phyloP scores from a whole-genome alignment of 2,888 invertebrate genomes.

The Zeuzera pyrina region DNA sequence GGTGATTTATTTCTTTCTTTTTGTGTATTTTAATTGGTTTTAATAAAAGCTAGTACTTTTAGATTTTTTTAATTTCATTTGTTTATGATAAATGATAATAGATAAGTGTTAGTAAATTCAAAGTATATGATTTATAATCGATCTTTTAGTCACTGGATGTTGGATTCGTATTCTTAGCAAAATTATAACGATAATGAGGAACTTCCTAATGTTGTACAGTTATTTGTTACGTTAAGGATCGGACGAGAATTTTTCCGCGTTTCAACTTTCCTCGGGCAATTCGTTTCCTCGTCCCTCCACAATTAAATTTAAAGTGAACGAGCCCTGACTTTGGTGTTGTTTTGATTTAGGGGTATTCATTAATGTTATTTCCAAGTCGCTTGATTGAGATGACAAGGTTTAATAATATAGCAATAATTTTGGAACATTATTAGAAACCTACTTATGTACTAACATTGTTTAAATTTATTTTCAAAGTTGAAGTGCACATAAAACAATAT shows the following conservation, averaged over 20 bases:
- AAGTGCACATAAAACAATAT: too few relatives aligned
- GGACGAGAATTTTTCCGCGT: slow-evolving; percentile 21
- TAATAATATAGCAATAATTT: slow-evolving; percentile 20
- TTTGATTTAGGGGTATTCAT: slow-evolving; percentile 63
- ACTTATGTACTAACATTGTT: not conserved
- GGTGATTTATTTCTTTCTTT: too few relatives aligned
- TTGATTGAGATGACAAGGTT: slow-evolving; percentile 25
- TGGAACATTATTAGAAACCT: not conserved
- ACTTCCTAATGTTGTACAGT: slow-evolving; percentile 15
- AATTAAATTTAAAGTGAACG: slow-evolving; percentile 56
- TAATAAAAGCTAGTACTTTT: too few relatives aligned
- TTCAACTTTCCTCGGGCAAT: slow-evolving; percentile 39
- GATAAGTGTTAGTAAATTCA: too few relatives aligned
- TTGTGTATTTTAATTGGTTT: too few relatives aligned
- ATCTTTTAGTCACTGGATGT: too few relatives aligned
- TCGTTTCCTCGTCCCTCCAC: slow-evolving; percentile 43
- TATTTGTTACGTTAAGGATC: slow-evolving; percentile 17
- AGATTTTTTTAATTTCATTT: too few relatives aligned
- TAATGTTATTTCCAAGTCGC: slow-evolving; percentile 41
- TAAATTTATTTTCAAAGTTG: not conserved
- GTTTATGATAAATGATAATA: too few relatives aligned
- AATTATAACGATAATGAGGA: slow-evolving; percentile 12
- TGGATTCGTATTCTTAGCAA: slow-evolving; percentile 3
- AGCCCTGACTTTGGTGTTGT: slow-evolving; percentile 42
- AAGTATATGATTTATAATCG: too few relatives aligned